Evolutionary conservation across 2,888 invertebrate species (phyloP), one percentile per base, ranked within the genome.

Genomic region (Drosophila maculinotata): DNA sequence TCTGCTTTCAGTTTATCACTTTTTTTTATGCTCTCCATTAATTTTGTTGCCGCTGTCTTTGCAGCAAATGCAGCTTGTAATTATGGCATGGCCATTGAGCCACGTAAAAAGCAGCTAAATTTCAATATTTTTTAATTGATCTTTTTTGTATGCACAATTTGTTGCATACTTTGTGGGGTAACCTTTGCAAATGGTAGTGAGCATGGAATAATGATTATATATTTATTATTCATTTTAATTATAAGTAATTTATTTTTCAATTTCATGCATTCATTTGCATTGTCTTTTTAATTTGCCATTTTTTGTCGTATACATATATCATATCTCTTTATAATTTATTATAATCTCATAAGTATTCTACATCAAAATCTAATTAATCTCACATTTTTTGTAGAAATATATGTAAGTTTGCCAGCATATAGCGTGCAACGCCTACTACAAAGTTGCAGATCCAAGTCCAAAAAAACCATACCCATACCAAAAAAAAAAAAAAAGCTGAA

Each of bases 101-200:
- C 54, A 44, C 42, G 36, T 48, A 17, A 51, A 57, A 39, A 35
- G 28, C 60, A 42, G 48, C 25, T 57, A 54, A 41, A 68, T 63
- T 68, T 60, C 28, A 51, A 53, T 58, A 56, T n/a, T 28, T 56
- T 48, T 59, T 56, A 69, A 65, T 69, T 62, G 42, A 52, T 45
- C 51, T 58, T 33, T 35, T 44, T 47, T 26, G 15, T 25, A 14
- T n/a, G 26, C n/a, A 6, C 3, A 63, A 62, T 54, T 26, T 59
- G 59, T 71, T 70, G 79, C 79, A 71, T 75, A 68, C 83, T 54
- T 67, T 68, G 2, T 23, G 52, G 62, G 17, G 23, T 6, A 9
- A 2, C 6, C 1, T 26, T 17, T 14, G 28, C 1, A 1, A 12
- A 33, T 9, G 10, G 5, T 35, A 10, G 7, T 6, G 14, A 7